Percentiles rank a stretch among this genome's conserved stretches.
These are phyloP conservation scores for Calephelis virginiensis DNA, from an alignment of 1,140 invertebrate species.

Conservation along the genomic window DNA sequence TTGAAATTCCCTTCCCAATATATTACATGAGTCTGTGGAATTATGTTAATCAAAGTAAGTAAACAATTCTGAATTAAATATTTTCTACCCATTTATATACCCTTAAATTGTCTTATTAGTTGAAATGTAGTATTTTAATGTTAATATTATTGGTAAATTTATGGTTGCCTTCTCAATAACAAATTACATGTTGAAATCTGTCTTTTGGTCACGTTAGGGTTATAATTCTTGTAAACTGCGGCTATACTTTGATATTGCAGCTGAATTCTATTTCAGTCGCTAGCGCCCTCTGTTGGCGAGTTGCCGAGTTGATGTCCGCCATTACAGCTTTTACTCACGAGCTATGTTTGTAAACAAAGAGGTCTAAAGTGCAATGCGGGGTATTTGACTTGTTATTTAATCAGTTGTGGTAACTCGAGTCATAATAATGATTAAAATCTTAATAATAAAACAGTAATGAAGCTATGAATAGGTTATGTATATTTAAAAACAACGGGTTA, in stretches of 20 bases:
- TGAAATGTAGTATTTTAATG: not conserved
- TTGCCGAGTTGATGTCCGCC: constrained; percentile 54
- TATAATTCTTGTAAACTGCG: constrained; percentile 13
- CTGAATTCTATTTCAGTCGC: constrained; percentile 62
- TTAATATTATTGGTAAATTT: not conserved
- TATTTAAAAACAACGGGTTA: too few species aligned
- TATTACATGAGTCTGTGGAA: too few species aligned
- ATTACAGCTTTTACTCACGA: constrained; percentile 59
- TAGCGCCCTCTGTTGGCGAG: constrained; percentile 72
- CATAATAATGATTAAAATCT: not conserved
- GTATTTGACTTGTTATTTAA: constrained; percentile 20
- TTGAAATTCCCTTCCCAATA: too few species aligned
- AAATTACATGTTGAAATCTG: constrained; percentile 5
- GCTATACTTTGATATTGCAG: constrained; percentile 24
- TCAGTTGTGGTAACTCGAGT: not conserved
- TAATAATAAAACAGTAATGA: too few species aligned
- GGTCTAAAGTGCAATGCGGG: constrained; percentile 31
- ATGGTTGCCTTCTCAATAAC: not conserved
- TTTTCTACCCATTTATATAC: too few species aligned
- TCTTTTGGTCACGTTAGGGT: constrained; percentile 16
- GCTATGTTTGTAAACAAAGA: constrained; percentile 73
- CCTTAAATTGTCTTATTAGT: not conserved
- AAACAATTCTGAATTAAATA: too few species aligned
- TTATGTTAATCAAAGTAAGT: too few species aligned
- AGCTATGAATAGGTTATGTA: too few species aligned